Percentiles rank a stretch among this genome's conserved stretches.
Evolutionary conservation across 2,888 invertebrate species (phyloP).

Genomic region (Apotomis betuletana): DNA sequence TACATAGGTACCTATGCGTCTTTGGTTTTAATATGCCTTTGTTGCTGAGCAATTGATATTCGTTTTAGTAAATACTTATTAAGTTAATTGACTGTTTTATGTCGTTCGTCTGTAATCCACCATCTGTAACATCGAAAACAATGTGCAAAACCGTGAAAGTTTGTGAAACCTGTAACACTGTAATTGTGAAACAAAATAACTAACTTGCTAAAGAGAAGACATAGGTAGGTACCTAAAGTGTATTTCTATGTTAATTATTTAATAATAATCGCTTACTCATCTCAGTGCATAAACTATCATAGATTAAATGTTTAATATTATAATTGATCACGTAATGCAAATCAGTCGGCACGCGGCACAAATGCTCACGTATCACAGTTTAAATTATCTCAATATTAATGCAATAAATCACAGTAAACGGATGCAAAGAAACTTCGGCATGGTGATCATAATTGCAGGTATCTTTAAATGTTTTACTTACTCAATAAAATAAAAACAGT

Average conservation of each 20-base stretch:
- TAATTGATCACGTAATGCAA: conserved; percentile 19
- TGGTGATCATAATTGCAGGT: conserved; percentile 13
- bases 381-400: background rate
- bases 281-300: background rate
- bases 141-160: no score
- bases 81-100: no score
- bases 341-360: background rate
- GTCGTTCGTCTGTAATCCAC: no score
- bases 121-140: no score
- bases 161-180: no score
- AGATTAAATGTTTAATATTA: conserved; percentile 14
- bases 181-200: no score
- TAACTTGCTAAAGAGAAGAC: no score
- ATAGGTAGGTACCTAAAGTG: no score
- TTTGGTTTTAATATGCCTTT: background rate
- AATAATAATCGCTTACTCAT: background rate
- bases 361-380: background rate
- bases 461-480: background rate
- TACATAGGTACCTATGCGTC: background rate
- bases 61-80: no score
- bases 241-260: no score
- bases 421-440: conserved; percentile 18
- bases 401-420: conserved; percentile 18
- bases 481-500: no score
- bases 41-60: background rate